Percentiles rank a stretch among this genome's conserved stretches.
Conservation (phyloP, 2,888 invertebrate genomes). For the Laothoe populi region DNA sequence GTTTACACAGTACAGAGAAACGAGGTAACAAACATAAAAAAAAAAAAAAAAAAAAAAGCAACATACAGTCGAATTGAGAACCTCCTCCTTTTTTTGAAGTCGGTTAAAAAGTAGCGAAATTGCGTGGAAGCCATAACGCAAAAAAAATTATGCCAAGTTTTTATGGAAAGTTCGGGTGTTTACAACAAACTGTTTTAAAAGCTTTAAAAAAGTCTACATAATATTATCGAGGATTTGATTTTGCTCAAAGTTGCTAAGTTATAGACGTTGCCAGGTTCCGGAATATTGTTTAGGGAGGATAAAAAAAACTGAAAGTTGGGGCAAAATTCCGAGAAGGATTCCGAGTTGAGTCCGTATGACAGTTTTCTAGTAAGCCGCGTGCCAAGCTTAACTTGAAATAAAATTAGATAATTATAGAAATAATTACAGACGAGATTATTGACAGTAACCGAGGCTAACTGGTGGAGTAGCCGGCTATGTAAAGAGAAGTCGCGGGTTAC, state of each 20-base stretch:
- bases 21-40: no score
- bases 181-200: constrained; percentile 7
- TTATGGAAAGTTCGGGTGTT: neutral
- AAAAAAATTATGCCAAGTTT: neutral
- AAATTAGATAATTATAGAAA: constrained; percentile 48
- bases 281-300: constrained; percentile 40
- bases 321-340: constrained; percentile 50
- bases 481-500: no score
- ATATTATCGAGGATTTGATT: constrained; percentile 37
- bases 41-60: no score
- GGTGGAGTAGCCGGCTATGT: no score
- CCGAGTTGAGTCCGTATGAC: constrained; percentile 50
- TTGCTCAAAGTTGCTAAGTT: constrained; percentile 36
- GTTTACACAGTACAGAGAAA: no score
- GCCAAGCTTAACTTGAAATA: constrained; percentile 42
- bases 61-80: no score
- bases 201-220: constrained; percentile 27
- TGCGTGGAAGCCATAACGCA: no score
- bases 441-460: no score
- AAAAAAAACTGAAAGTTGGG: constrained; percentile 46
- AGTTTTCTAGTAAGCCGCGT: constrained; percentile 57
- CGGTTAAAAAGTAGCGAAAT: no score
- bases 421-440: neutral
- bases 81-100: no score
- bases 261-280: constrained; percentile 33